Evolutionary conservation across 1,140 invertebrate species (phyloP).

Genomic region (Ceratina australensis): DNA sequence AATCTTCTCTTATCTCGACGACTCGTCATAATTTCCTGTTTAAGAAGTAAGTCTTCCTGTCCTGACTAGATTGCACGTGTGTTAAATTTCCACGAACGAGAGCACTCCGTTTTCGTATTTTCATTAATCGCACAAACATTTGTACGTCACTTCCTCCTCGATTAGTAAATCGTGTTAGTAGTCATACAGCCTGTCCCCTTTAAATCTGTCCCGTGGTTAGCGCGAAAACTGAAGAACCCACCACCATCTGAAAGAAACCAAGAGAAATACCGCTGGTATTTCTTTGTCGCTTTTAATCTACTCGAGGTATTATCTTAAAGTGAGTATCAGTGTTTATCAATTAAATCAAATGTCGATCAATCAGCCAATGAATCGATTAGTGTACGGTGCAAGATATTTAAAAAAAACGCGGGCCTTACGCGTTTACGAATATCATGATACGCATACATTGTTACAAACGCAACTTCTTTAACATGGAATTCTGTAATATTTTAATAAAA

Average conservation of each 20-base stretch:
- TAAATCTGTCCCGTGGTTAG: constrained; percentile 63
- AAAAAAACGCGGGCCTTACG: too few species aligned
- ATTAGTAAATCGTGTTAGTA: constrained; percentile 47
- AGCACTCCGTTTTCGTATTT: neutral
- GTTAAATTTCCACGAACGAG: neutral
- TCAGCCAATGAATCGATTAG: neutral
- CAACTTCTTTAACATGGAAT: too few species aligned
- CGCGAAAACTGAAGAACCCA: constrained; percentile 68
- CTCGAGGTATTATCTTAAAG: too few species aligned
- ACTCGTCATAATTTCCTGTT: constrained; percentile 33
- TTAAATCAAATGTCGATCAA: neutral
- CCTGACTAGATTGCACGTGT: constrained; percentile 41
- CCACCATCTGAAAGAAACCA: constrained; percentile 77
- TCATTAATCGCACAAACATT: neutral
- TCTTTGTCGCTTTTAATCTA: constrained; percentile 51
- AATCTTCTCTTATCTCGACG: constrained; percentile 37
- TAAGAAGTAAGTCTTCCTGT: constrained; percentile 19
- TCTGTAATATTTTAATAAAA: too few species aligned
- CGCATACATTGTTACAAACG: too few species aligned
- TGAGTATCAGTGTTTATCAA: too few species aligned
- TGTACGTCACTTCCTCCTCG: neutral
- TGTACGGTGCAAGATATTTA: too few species aligned
- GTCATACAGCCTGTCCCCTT: constrained; percentile 42
- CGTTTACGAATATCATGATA: too few species aligned
- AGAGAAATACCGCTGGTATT: constrained; percentile 69